These are phyloP conservation scores for Megalurothrips usitatus DNA, from an alignment of 2,888 invertebrate species.

Conservation along the genomic window DNA sequence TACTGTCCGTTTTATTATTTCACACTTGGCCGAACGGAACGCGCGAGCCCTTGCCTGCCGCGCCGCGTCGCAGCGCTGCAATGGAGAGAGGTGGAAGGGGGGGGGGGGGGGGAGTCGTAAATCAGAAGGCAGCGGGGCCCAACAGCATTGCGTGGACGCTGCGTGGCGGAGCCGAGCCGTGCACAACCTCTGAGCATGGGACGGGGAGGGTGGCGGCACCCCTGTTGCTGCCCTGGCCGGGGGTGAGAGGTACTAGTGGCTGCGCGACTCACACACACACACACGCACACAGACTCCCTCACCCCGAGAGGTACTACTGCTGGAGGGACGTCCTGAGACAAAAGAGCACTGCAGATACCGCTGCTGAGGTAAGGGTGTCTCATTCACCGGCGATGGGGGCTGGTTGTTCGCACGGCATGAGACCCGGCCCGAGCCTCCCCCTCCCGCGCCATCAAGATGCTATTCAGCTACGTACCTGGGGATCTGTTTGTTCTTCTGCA, in stretches of 20 bases:
- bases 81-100: neutral
- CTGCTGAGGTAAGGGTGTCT: too few relatives aligned
- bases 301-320: neutral
- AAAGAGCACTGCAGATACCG: too few relatives aligned
- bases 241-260: too few relatives aligned
- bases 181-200: neutral
- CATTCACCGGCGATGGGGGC: too few relatives aligned
- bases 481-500: too few relatives aligned
- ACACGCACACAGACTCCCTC: too few relatives aligned
- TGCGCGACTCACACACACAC: too few relatives aligned
- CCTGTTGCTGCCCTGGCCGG: neutral
- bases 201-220: neutral
- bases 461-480: neutral
- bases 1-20: constrained; percentile 24
- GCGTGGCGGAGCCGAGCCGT: neutral
- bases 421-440: neutral
- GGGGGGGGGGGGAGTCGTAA: neutral
- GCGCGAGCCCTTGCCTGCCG: neutral
- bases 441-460: neutral
- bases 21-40: constrained; percentile 15
- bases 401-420: too few relatives aligned
- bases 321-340: too few relatives aligned
- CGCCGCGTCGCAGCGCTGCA: neutral
- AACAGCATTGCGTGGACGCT: neutral
- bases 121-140: neutral